Base-by-base conservation (phyloP, 2,113 vertebrate species). In the Coregonus clupeaformis region DNA sequence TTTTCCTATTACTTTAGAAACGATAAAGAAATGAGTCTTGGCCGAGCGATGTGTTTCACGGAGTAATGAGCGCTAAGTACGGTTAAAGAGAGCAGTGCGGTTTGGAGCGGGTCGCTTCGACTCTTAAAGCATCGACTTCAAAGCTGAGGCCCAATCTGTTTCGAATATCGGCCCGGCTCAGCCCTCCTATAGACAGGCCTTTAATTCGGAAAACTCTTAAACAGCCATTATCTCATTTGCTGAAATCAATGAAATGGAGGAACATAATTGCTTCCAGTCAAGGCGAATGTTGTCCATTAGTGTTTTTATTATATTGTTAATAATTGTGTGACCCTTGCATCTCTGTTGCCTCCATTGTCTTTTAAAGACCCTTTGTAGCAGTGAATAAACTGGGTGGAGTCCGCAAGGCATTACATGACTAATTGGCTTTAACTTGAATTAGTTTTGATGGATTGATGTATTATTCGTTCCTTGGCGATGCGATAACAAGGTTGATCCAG, bases 141-240 rank as follows among this genome's bases (percentile, higher is more conserved):
- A 80, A 77, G 14, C 14, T 18, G 25, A 11, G 67, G 47, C 27
- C 63, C 69, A 63, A 71, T 82, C 84, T 81, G 78, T 74, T 84
- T 86, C 79, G 64, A 75, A 85, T 84, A 71, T 85, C 69, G 47
- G 60, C 73, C 60, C 24, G 64, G 57, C 77, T 29, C 69, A 78
- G 57, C 74, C 66, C 49, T 52, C 47, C 14, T 52, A 52, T 18
- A 52, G 49, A 18, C 49, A 18, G 16, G 13, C 49, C 49, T 52
- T 18, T 52, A 5, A 52, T 52, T 52, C 49, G 47, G 77, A 64
- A 77, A 79, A 80, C 62, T 68, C 68, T 75, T 77, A 77, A 74
- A 81, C 74, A 32, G 27, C 67, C 64, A 75, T 82, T 79, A 80
- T 82, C 78, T 84, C 68, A 74, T 82, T 82, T 76, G 71, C 70